Conservation (phyloP, 2,797 vertebrate genomes). For the Ceryle rudis region DNA sequence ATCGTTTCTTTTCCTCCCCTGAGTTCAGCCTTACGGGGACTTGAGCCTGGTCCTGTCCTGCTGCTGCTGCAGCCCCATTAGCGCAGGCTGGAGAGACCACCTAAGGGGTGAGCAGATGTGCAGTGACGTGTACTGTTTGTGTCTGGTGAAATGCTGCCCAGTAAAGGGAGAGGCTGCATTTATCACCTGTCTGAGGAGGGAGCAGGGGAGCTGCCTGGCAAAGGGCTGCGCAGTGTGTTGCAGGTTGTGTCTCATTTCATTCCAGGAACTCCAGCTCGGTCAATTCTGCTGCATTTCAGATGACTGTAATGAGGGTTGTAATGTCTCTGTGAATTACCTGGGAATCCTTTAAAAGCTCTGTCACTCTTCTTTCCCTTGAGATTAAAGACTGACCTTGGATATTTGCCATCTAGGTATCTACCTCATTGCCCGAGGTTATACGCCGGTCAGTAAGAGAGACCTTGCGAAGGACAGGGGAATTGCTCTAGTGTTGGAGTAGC, state of each 20-base stretch:
- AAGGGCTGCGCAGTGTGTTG: neutral
- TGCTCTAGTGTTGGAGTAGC: neutral
- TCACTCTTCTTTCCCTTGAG: neutral
- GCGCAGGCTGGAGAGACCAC: neutral
- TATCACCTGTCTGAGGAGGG: conserved; percentile 19
- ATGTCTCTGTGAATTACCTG: conserved; percentile 35
- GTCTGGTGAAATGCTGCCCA: conserved; percentile 20
- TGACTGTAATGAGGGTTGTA: conserved; percentile 24
- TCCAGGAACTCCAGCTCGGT: neutral
- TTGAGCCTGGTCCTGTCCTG: neutral
- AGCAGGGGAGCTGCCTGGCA: neutral
- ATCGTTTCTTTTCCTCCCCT: neutral
- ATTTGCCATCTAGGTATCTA: neutral
- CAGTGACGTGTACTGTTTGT: neutral
- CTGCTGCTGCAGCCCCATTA: conserved; percentile 7
- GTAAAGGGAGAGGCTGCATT: neutral
- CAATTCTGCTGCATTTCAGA: neutral
- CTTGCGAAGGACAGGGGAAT: neutral
- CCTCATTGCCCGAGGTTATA: conserved; percentile 34
- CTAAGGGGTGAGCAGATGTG: neutral
- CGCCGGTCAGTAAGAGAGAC: neutral
- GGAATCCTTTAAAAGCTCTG: conserved; percentile 39
- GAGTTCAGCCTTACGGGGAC: neutral
- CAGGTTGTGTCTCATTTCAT: neutral
- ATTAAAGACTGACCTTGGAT: neutral